Conservation (phyloP, 2,888 invertebrate genomes). For the Diloba caeruleocephala region DNA sequence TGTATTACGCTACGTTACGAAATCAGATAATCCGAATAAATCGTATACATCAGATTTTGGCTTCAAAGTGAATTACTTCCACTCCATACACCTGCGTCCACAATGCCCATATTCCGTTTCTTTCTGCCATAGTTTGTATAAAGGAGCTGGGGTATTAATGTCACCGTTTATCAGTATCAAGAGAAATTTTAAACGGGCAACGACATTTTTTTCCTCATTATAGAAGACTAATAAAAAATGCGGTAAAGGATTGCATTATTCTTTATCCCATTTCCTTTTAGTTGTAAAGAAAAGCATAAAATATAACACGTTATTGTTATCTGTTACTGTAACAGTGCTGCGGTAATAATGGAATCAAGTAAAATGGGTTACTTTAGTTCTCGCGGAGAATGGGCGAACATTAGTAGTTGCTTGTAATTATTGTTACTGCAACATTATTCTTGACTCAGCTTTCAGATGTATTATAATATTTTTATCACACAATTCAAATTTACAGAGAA, state of each 20-base stretch:
- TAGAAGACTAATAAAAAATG: constrained; percentile 26
- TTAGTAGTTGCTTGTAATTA: constrained; percentile 41
- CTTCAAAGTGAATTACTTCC: constrained; percentile 24
- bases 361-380: constrained; percentile 19
- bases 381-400: constrained; percentile 25
- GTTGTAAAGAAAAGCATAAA: constrained; percentile 28
- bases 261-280: constrained; percentile 26
- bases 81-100: constrained; percentile 44
- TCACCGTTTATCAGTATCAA: constrained; percentile 14
- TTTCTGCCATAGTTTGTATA: background rate
- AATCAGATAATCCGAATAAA: too few species aligned
- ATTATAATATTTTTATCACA: constrained; percentile 32
- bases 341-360: constrained; percentile 21
- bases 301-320: constrained; percentile 15
- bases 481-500: too few species aligned
- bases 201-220: constrained; percentile 27
- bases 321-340: too few species aligned
- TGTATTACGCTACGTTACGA: constrained; percentile 11
- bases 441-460: constrained; percentile 19
- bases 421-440: constrained; percentile 14
- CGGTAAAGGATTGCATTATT: constrained; percentile 3
- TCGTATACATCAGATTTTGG: constrained; percentile 21
- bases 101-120: constrained; percentile 1
- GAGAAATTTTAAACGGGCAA: constrained; percentile 23
- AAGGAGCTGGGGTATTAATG: constrained; percentile 20